These are phyloP conservation scores for Chlorops oryzae DNA, from an alignment of 1,140 invertebrate genomes.

Conservation along the genomic window DNA sequence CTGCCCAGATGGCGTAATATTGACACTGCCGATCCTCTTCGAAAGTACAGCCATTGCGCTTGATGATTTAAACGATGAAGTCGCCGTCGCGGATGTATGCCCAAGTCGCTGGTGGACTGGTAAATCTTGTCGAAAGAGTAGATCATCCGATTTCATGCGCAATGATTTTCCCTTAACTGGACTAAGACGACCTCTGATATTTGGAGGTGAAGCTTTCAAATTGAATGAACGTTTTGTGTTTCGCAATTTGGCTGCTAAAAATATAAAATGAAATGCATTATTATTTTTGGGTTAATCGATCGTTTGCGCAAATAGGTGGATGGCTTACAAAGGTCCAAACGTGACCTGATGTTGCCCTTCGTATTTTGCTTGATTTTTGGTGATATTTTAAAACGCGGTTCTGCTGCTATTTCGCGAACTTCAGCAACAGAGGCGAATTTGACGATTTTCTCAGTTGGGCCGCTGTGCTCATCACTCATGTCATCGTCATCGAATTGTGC, in stretches of 20 bases:
- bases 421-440: conserved; percentile 44
- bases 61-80: conserved; percentile 16
- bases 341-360: conserved; percentile 30
- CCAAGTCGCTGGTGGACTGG: conserved; percentile 38
- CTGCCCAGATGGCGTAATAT: conserved; percentile 6
- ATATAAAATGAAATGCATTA: background rate
- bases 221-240: conserved; percentile 36
- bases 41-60: conserved; percentile 20
- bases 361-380: conserved; percentile 25
- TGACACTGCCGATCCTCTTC: conserved; percentile 19
- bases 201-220: conserved; percentile 31
- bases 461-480: conserved; percentile 3
- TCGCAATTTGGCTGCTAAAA: conserved; percentile 33
- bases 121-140: conserved; percentile 29
- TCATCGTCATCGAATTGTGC: conserved; percentile 14
- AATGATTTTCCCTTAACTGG: conserved; percentile 35
- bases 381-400: conserved; percentile 9
- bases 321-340: conserved; percentile 35
- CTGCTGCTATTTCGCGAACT: conserved; percentile 40
- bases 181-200: conserved; percentile 23
- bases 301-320: background rate
- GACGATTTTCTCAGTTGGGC: conserved; percentile 35
- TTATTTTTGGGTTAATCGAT: background rate
- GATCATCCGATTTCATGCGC: conserved; percentile 40
- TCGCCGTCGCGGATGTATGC: conserved; percentile 3